Evolutionary conservation across 2,113 vertebrate genomes (phyloP).

Genomic region (Tyrannus savana): DNA sequence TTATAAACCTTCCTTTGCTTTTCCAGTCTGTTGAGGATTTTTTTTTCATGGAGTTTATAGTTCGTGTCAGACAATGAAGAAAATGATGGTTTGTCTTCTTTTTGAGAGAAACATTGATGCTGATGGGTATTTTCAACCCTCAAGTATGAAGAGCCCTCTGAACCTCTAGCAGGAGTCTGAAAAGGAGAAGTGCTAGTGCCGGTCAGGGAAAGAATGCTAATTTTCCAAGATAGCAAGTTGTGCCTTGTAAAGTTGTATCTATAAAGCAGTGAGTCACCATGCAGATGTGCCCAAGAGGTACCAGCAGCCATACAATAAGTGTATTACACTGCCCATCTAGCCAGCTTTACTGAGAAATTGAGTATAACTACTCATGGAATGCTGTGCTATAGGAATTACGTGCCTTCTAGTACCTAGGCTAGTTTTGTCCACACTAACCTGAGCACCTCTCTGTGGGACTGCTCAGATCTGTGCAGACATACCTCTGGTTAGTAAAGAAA

Average conservation of each 20-base stretch:
- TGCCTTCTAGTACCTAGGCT: neutral
- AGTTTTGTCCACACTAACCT: neutral
- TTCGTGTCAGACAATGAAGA: neutral
- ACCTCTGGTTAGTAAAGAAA: neutral
- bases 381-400: neutral
- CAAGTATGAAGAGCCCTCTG: neutral
- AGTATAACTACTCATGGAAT: neutral
- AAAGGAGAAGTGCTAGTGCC: neutral
- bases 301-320: neutral
- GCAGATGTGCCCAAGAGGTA: neutral
- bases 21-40: neutral
- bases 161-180: neutral
- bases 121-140: neutral
- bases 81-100: neutral
- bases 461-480: neutral
- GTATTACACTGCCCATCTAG: neutral
- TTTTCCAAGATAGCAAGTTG: neutral
- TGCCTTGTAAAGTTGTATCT: neutral
- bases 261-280: neutral
- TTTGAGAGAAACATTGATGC: neutral
- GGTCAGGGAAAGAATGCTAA: neutral
- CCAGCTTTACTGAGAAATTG: neutral
- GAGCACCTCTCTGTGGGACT: neutral
- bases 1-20: neutral
- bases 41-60: neutral